Percentiles rank a stretch among this genome's conserved stretches.
Evolutionary conservation across 2,888 invertebrate species (phyloP).

Genomic region (Limenitis arthemis): DNA sequence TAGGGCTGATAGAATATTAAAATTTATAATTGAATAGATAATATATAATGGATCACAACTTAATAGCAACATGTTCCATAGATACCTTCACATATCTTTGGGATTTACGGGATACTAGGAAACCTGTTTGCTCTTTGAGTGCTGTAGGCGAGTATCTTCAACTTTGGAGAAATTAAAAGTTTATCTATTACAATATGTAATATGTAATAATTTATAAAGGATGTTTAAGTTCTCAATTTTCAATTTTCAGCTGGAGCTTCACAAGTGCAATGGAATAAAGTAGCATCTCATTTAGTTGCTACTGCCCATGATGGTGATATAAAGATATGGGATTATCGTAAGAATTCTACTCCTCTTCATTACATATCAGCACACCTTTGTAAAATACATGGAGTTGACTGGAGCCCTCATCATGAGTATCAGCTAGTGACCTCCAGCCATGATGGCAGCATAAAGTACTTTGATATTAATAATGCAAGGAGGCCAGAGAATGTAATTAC

Average conservation of each 20-base stretch:
- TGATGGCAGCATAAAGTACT: constrained; percentile 95
- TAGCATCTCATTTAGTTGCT: constrained; percentile 87
- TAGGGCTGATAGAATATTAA: no score
- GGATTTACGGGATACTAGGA: constrained; percentile 90
- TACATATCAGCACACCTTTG: constrained; percentile 93
- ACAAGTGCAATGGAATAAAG: constrained; percentile 94
- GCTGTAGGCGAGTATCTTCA: constrained; percentile 81
- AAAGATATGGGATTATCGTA: constrained; percentile 95
- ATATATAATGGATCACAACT: no score
- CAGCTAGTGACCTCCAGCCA: constrained; percentile 94
- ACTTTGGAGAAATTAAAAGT: neutral
- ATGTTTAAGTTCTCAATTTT: neutral
- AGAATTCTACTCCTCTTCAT: constrained; percentile 88
- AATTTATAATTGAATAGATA: no score
- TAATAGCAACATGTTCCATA: constrained; percentile 88
- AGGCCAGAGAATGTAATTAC: constrained; percentile 88
- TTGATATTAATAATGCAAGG: constrained; percentile 89
- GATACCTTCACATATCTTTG: constrained; percentile 95
- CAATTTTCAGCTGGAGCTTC: constrained; percentile 82
- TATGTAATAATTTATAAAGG: neutral
- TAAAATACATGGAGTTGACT: constrained; percentile 94
- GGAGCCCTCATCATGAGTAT: constrained; percentile 90
- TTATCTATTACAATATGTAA: neutral
- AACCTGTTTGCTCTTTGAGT: constrained; percentile 87
- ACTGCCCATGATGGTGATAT: constrained; percentile 97